These are phyloP conservation scores for Sphyrna mokarran DNA, from an alignment of 2,113 vertebrate species.

Conservation along the genomic window DNA sequence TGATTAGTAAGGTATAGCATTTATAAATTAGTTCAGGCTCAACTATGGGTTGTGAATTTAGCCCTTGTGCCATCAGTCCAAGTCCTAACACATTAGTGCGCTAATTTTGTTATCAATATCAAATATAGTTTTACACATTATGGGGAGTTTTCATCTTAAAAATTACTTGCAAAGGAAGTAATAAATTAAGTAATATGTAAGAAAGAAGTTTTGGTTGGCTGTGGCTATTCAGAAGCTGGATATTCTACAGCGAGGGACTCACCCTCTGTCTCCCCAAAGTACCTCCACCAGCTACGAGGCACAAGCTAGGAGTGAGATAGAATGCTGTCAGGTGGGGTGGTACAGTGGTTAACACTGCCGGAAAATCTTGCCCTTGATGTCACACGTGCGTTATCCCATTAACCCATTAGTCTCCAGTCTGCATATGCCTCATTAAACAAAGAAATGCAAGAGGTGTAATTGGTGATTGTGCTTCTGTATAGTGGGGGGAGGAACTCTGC, in stretches of 20 bases:
- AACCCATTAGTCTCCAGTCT: neutral
- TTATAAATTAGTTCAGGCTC: neutral
- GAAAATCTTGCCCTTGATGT: too few species aligned
- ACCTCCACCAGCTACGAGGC: neutral
- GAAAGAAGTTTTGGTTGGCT: neutral
- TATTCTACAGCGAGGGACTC: neutral
- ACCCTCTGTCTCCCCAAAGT: neutral
- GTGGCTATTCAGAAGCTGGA: neutral
- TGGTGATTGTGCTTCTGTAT: neutral
- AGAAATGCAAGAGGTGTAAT: neutral
- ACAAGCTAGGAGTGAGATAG: neutral
- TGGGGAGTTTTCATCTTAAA: neutral
- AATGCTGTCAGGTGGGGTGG: neutral
- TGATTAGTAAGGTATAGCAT: neutral
- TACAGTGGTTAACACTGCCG: too few species aligned
- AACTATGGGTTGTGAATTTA: neutral
- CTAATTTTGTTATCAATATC: slow-evolving; percentile 1
- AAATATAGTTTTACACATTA: neutral
- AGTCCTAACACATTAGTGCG: neutral
- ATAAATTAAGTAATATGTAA: neutral
- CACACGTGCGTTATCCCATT: too few species aligned
- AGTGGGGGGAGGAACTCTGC: too few species aligned
- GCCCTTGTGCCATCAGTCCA: neutral
- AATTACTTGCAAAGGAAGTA: neutral
- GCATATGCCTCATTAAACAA: neutral